Percentiles rank a stretch among this genome's conserved stretches.
Conservation (phyloP, 2,113 vertebrate genomes). For the Seriola rivoliana region DNA sequence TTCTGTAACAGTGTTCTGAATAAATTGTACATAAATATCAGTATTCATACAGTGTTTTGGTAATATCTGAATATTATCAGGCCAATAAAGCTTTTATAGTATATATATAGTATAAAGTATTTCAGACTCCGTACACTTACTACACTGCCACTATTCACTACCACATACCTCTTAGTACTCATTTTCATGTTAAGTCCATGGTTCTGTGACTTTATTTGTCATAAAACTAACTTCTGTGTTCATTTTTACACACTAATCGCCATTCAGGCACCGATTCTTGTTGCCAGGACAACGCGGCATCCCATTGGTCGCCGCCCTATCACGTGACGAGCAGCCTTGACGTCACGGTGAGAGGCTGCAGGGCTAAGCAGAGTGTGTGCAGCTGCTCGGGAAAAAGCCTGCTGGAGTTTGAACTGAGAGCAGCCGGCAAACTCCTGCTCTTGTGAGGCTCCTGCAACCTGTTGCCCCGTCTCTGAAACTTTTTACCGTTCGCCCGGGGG, state of each 20-base stretch:
- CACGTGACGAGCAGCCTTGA: conserved; percentile 74
- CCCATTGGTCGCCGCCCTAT: conserved; percentile 67
- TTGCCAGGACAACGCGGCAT: conserved; percentile 77
- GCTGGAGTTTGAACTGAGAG: conserved; percentile 72
- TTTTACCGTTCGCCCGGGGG: not conserved
- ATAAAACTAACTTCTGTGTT: conserved; percentile 7
- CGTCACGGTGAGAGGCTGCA: conserved; percentile 69
- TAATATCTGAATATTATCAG: not conserved
- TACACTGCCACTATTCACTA: not conserved
- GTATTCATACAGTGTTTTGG: too few relatives aligned
- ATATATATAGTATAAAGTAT: too few relatives aligned
- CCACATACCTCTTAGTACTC: not conserved
- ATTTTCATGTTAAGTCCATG: not conserved
- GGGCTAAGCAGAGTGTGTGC: conserved; percentile 57
- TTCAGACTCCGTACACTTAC: not conserved
- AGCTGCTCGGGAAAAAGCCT: conserved; percentile 44
- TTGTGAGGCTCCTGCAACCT: conserved; percentile 39
- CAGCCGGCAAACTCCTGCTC: conserved; percentile 39
- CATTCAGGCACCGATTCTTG: conserved; percentile 54
- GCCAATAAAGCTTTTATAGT: too few relatives aligned
- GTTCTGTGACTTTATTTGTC: not conserved
- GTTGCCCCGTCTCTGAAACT: conserved; percentile 35
- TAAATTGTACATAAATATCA: not conserved
- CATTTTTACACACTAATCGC: conserved; percentile 26
- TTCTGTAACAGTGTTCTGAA: not conserved